Evolutionary conservation across 2,797 vertebrate genomes (phyloP).

Genomic region (Crenichthys baileyi): DNA sequence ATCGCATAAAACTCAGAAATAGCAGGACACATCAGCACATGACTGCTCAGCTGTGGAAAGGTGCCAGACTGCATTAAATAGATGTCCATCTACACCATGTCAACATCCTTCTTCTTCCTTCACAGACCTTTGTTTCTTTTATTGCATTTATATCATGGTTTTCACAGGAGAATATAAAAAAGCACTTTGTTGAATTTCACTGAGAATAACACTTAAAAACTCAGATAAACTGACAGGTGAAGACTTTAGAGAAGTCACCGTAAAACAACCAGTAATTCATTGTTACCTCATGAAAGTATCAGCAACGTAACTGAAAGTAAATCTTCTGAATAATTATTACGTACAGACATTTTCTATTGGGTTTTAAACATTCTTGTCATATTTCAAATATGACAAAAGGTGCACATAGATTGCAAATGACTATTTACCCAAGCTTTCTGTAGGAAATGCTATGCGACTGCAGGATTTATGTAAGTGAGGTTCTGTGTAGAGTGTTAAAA

Average conservation of each 20-base stretch:
- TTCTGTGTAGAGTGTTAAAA: too few species aligned
- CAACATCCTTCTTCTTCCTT: not conserved
- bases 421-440: not conserved
- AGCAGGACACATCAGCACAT: not conserved
- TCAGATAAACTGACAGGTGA: not conserved
- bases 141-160: not conserved
- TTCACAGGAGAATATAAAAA: not conserved
- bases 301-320: not conserved
- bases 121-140: not conserved
- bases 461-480: too few species aligned
- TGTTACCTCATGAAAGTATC: not conserved
- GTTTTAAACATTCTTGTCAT: too few species aligned
- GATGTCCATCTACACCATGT: constrained; percentile 15
- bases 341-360: too few species aligned
- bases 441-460: too few species aligned
- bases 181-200: not conserved
- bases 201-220: not conserved
- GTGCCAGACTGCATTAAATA: constrained; percentile 28
- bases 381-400: too few species aligned
- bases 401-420: not conserved
- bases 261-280: not conserved
- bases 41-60: constrained; percentile 18
- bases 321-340: too few species aligned
- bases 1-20: constrained; percentile 1
- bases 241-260: not conserved